phyloP scores from a whole-genome alignment of 2,797 vertebrate species.

The Smutsia gigantea region DNA sequence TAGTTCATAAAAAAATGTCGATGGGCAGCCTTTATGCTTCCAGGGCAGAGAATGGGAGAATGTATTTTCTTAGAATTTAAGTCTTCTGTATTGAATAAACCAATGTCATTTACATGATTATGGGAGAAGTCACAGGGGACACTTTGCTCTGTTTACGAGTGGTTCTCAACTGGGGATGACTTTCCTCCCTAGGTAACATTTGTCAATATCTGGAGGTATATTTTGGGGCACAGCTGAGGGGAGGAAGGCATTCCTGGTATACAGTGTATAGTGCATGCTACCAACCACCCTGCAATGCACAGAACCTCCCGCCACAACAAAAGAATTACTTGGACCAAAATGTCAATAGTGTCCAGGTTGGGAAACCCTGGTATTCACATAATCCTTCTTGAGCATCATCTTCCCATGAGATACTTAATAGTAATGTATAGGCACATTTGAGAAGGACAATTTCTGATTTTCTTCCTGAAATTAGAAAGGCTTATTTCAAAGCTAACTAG shows the following conservation, averaged over 20 bases:
- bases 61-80: background rate
- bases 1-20: background rate
- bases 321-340: background rate
- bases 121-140: background rate
- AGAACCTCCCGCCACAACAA: background rate
- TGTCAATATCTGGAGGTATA: background rate
- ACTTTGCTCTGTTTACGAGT: background rate
- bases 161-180: background rate
- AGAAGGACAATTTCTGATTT: background rate
- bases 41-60: background rate
- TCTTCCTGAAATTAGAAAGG: constrained; percentile 9
- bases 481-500: background rate
- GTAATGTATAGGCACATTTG: background rate
- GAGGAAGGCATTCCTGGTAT: background rate
- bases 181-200: background rate
- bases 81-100: background rate
- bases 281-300: background rate
- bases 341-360: background rate
- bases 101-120: background rate
- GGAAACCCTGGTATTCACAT: background rate
- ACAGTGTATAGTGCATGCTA: background rate
- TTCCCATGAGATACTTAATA: background rate
- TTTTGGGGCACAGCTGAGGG: background rate
- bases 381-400: background rate
- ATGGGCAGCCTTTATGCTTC: background rate